Evolutionary conservation across 2,888 invertebrate genomes (phyloP).

Genomic region (Eubasilissa splendida): DNA sequence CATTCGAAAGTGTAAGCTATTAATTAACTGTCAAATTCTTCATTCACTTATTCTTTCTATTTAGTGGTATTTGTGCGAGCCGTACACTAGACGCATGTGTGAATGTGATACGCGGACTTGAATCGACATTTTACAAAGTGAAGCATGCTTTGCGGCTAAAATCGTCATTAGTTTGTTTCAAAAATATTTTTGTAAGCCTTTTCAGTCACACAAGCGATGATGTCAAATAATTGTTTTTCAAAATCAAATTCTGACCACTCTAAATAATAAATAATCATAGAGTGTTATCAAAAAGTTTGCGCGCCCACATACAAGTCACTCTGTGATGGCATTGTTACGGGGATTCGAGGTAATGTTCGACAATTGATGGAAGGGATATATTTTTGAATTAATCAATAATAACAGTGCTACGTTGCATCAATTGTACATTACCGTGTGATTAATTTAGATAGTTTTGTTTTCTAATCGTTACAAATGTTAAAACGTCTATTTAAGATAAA

Average conservation of each 20-base stretch:
- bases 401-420: slow-evolving; percentile 35
- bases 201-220: slow-evolving; percentile 3
- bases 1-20: too few species aligned
- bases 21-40: too few species aligned
- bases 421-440: slow-evolving; percentile 48
- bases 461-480: slow-evolving; percentile 54
- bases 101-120: not conserved
- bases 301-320: not conserved
- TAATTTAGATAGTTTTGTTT: slow-evolving; percentile 56
- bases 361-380: slow-evolving; percentile 38
- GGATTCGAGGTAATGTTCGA: slow-evolving; percentile 20
- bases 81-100: too few species aligned
- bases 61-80: too few species aligned
- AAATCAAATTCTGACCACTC: slow-evolving; percentile 12
- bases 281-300: not conserved
- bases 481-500: slow-evolving; percentile 48
- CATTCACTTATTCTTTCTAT: too few species aligned
- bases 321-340: not conserved
- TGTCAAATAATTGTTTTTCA: slow-evolving; percentile 10
- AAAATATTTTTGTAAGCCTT: slow-evolving; percentile 35
- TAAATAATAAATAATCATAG: slow-evolving; percentile 4
- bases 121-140: not conserved
- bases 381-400: slow-evolving; percentile 35
- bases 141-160: slow-evolving; percentile 5
- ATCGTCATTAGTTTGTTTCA: slow-evolving; percentile 19